These are phyloP conservation scores for Dunckerocampus dactyliophorus DNA, from an alignment of 2,113 vertebrate genomes.

Conservation along the genomic window DNA sequence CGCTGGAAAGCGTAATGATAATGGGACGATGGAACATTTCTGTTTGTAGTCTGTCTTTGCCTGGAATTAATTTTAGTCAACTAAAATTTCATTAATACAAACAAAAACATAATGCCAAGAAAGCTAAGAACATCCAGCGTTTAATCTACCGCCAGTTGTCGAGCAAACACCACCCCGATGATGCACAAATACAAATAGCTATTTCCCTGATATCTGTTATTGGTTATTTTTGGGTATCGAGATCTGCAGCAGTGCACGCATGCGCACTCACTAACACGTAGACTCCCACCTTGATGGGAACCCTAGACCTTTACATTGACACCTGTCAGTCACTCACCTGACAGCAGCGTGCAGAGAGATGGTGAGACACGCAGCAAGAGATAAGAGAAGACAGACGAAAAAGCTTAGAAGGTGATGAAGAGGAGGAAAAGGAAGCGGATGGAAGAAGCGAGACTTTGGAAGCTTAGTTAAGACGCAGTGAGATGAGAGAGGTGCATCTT, in stretches of 20 bases:
- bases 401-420: slow-evolving; percentile 44
- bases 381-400: slow-evolving; percentile 29
- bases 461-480: slow-evolving; percentile 51
- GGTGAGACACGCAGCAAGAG: slow-evolving; percentile 30
- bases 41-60: too few species aligned
- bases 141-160: slow-evolving; percentile 2
- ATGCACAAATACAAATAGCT: slow-evolving; percentile 21
- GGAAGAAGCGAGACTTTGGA: slow-evolving; percentile 64
- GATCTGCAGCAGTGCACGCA: slow-evolving; percentile 16
- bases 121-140: slow-evolving; percentile 3
- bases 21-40: too few species aligned
- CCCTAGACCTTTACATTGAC: slow-evolving; percentile 53
- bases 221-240: slow-evolving; percentile 46
- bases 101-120: slow-evolving; percentile 5
- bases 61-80: background rate
- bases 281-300: slow-evolving; percentile 35
- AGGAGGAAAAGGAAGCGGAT: slow-evolving; percentile 40
- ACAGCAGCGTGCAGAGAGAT: slow-evolving; percentile 51
- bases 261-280: slow-evolving; percentile 21
- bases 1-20: too few species aligned
- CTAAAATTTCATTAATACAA: background rate
- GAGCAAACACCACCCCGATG: slow-evolving; percentile 4
- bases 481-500: slow-evolving; percentile 55
- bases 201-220: slow-evolving; percentile 11
- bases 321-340: slow-evolving; percentile 64